Percentiles rank a stretch among this genome's conserved stretches.
These are phyloP conservation scores for Vesta saturnalis DNA, from an alignment of 2,888 invertebrate genomes.

Conservation along the genomic window DNA sequence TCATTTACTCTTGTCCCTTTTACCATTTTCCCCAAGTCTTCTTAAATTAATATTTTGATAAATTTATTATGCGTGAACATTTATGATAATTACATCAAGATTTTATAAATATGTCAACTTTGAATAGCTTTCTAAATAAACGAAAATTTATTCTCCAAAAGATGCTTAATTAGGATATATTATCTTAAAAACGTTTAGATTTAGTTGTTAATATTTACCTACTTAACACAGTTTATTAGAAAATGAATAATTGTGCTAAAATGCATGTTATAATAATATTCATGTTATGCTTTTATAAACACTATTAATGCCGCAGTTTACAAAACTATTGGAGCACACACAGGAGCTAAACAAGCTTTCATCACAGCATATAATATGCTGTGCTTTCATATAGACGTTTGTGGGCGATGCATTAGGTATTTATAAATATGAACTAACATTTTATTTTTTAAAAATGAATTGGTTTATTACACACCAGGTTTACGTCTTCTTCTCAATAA, in stretches of 20 bases:
- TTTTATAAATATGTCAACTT: too few species aligned
- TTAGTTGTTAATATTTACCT: not conserved
- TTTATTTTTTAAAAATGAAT: not conserved
- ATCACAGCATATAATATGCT: not conserved
- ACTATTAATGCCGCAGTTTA: not conserved
- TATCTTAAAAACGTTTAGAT: too few species aligned
- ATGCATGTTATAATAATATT: too few species aligned
- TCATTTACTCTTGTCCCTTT: conserved; percentile 20
- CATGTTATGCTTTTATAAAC: not conserved
- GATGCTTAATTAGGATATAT: too few species aligned
- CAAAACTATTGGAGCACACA: not conserved
- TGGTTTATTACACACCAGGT: not conserved
- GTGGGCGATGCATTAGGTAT: too few species aligned
- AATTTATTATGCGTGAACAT: not conserved
- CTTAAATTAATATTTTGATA: not conserved
- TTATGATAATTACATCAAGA: too few species aligned
- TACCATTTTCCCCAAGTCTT: not conserved
- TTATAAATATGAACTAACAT: not conserved
- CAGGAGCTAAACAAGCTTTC: not conserved
- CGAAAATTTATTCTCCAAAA: too few species aligned
- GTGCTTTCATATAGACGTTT: too few species aligned
- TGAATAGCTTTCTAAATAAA: too few species aligned
- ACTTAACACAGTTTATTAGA: not conserved
- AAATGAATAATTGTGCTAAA: too few species aligned
- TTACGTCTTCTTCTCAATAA: too few species aligned